Evolutionary conservation across 2,797 vertebrate genomes (phyloP).

Genomic region (Alosa sapidissima): DNA sequence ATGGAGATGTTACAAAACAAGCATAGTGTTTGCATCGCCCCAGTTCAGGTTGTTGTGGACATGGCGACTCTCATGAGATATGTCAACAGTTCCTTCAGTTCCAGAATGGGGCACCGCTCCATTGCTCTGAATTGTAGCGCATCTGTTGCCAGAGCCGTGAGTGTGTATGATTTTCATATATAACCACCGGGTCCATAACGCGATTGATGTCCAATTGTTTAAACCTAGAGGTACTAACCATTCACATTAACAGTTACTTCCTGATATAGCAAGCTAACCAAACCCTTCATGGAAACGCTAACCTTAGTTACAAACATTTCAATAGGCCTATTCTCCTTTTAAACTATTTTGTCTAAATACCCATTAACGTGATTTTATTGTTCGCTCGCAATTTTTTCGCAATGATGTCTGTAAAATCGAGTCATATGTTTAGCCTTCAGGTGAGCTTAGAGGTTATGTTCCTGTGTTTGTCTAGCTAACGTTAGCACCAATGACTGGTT

Average conservation of each 20-base stretch:
- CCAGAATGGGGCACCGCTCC: constrained; percentile 58
- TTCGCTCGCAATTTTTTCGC: background rate
- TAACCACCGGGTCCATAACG: background rate
- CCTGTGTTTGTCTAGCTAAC: background rate
- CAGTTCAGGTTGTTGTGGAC: constrained; percentile 7
- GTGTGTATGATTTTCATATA: constrained; percentile 34
- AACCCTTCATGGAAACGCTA: background rate
- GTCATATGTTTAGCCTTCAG: background rate
- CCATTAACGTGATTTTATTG: background rate
- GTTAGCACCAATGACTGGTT: background rate
- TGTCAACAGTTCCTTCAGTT: constrained; percentile 56
- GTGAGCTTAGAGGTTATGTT: background rate
- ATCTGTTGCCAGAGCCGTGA: constrained; percentile 56
- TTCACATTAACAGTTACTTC: background rate
- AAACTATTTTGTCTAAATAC: background rate
- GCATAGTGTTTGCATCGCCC: background rate
- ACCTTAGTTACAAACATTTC: background rate
- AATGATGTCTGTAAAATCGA: background rate
- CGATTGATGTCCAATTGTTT: constrained; percentile 7
- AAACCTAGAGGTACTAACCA: constrained; percentile 28
- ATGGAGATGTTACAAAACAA: background rate
- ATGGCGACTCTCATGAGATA: constrained; percentile 72
- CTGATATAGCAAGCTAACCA: background rate
- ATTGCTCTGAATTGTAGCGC: constrained; percentile 57
- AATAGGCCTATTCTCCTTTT: background rate